Base-by-base conservation (phyloP, 2,888 invertebrate genomes). In the Melanotus villosus region DNA sequence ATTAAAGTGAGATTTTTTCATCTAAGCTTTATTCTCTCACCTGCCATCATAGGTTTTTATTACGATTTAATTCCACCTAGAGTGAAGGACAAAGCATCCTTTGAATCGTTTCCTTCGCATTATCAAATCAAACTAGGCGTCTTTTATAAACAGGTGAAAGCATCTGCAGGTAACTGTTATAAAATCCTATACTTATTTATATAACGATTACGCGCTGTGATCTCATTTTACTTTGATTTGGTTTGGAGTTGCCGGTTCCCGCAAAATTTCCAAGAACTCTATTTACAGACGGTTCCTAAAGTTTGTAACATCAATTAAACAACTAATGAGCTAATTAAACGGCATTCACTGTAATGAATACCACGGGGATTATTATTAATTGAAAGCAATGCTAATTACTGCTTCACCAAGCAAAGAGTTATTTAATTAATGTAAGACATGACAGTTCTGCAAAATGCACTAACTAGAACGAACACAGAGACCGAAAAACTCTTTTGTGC, bases 251-350 rank as follows among this genome's bases (percentile, higher is more conserved):
- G 54, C 19, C 45, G 38, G 68, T 64, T 69, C 41, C 59, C 59
- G 64, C 59, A 65, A 65, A 70, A 73, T 67, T 73, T 71, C 43
- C 60, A 68, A 68, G 70, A 68, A 71, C 67, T 68, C 58, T 71
- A 68, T 68, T 73, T 73, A 68, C 68, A 68, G 60, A 64, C 56
- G 58, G 57, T 38, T 71, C 75, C 77, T 78, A 78, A 80, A 83
- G 81, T 83, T 83, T 81, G 83, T 79, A 83, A 83, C 84, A 84
- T 84, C 85, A 86, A 85, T 86, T 85, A 85, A 84, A 84, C 82
- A 84, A 82, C 85, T 86, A 85, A 85, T 85, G 86, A 85, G 85
- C 84, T 86, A 85, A 85, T 85, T 86, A 85, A 85, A 85, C 84
- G 84, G 84, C 84, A 86, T 85, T 85, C 84, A 85, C 81, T 79